Conservation (phyloP, 2,888 invertebrate genomes). For the Furcula furcula region DNA sequence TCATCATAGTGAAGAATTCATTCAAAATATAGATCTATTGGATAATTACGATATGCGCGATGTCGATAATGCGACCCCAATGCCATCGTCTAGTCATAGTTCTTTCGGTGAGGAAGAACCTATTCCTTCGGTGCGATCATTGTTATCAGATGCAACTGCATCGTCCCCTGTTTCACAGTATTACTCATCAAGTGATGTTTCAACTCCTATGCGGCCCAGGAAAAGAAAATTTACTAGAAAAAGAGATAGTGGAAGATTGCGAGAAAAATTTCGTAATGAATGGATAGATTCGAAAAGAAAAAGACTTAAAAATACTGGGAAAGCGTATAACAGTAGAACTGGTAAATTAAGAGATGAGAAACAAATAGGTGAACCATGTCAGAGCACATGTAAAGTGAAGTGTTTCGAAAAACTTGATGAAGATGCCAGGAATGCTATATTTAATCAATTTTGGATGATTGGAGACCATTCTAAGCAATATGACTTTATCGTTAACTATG, state of each 20-base stretch:
- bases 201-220: conserved; percentile 2
- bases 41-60: neutral
- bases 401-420: conserved; percentile 11
- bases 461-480: too few relatives aligned
- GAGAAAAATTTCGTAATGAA: too few relatives aligned
- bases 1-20: neutral
- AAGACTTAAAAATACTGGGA: too few relatives aligned
- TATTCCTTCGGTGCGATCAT: conserved; percentile 1
- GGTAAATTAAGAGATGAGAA: too few relatives aligned
- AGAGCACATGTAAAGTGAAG: conserved; percentile 6
- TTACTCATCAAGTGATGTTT: conserved; percentile 7
- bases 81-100: conserved; percentile 2
- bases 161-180: conserved; percentile 6
- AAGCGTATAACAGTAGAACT: too few relatives aligned
- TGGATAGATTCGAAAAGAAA: too few relatives aligned
- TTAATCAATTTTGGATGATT: conserved; percentile 7
- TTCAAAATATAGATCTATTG: too few relatives aligned
- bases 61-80: neutral
- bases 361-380: conserved; percentile 7
- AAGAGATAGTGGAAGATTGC: too few relatives aligned
- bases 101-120: conserved; percentile 1
- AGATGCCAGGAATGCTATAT: conserved; percentile 5
- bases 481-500: too few relatives aligned
- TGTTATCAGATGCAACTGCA: conserved; percentile 2
- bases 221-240: conserved; percentile 6